These are phyloP conservation scores for Steatornis caripensis DNA, from an alignment of 2,113 vertebrate genomes.

Conservation along the genomic window DNA sequence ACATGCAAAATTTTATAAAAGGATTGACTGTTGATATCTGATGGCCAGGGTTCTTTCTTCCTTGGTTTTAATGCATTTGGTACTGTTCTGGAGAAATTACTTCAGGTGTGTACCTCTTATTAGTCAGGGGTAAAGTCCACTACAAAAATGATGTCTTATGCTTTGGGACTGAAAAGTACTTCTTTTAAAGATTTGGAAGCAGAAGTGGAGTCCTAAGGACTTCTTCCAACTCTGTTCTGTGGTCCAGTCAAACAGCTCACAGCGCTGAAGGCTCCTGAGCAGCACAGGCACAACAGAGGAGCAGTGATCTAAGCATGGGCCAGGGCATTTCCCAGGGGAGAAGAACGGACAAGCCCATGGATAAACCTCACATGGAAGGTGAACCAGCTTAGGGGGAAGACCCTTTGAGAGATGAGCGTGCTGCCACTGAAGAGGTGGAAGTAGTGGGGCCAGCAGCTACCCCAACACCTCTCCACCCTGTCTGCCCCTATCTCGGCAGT, in stretches of 20 bases:
- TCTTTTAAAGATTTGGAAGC: neutral
- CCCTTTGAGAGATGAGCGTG: neutral
- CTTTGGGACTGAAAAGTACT: neutral
- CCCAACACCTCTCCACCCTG: neutral
- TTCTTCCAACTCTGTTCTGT: neutral
- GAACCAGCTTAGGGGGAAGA: neutral
- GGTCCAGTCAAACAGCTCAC: neutral
- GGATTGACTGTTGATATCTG: neutral
- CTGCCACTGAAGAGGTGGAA: neutral
- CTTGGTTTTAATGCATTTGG: neutral
- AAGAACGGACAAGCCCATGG: neutral
- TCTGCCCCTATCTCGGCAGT: neutral
- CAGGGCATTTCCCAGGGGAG: neutral
- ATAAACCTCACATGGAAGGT: neutral
- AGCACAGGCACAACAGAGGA: neutral
- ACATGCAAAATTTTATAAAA: neutral
- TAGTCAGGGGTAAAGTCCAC: neutral
- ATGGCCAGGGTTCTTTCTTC: neutral
- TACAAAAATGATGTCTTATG: neutral
- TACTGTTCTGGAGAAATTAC: neutral
- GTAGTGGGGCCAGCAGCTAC: neutral
- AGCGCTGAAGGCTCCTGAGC: neutral
- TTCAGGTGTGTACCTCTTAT: neutral
- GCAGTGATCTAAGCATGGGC: neutral
- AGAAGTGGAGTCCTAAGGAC: neutral